These are phyloP conservation scores for Hesperia comma DNA, from an alignment of 2,888 invertebrate species.

Conservation along the genomic window DNA sequence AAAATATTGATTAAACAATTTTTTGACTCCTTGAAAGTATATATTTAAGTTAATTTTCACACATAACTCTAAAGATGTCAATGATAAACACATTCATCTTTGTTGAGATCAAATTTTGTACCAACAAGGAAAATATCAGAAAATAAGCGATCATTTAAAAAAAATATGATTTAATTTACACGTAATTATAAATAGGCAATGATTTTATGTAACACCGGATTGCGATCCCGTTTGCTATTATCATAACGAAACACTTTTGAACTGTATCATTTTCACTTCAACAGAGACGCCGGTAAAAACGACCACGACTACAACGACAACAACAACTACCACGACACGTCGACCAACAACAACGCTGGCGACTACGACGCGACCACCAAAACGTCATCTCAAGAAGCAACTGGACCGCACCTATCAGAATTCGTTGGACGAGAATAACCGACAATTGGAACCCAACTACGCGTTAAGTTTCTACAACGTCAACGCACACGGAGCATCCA, in stretches of 20 bases:
- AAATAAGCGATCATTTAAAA: too few species aligned
- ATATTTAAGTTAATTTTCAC: too few species aligned
- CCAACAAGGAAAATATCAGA: too few species aligned
- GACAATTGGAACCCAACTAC: conserved; percentile 69
- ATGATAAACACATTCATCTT: too few species aligned
- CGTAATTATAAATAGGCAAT: too few species aligned
- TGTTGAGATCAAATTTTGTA: background rate
- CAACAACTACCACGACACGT: conserved; percentile 69
- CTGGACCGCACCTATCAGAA: conserved; percentile 69
- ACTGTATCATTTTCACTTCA: conserved; percentile 48
- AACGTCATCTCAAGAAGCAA: conserved; percentile 71
- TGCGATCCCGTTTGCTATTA: background rate
- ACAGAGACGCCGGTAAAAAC: conserved; percentile 77
- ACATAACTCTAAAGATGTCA: too few species aligned
- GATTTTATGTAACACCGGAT: background rate
- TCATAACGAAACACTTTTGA: background rate
- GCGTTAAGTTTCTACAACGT: conserved; percentile 69
- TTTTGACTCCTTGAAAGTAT: too few species aligned
- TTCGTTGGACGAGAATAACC: conserved; percentile 66
- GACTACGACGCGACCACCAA: conserved; percentile 67
- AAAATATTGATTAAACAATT: too few species aligned
- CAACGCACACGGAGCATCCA: conserved; percentile 59
- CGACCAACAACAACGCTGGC: conserved; percentile 59
- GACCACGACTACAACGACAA: conserved; percentile 68
- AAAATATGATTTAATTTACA: too few species aligned